These are phyloP conservation scores for Zosterops borbonicus DNA, from an alignment of 2,113 vertebrate genomes.

Conservation along the genomic window DNA sequence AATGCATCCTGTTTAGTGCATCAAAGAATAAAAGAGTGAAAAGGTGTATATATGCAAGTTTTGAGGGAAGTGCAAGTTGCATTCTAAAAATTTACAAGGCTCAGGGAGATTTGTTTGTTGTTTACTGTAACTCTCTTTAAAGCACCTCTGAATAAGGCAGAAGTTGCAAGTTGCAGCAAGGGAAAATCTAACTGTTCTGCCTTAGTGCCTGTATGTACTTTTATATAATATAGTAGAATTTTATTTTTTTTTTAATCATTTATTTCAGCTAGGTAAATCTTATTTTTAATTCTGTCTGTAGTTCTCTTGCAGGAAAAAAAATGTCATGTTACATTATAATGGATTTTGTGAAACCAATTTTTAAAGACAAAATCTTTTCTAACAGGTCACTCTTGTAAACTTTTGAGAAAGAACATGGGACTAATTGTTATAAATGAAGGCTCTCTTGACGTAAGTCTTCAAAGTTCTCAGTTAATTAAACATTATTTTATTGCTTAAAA, in stretches of 20 bases:
- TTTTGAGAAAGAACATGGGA: conserved; percentile 96
- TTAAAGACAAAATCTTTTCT: conserved; percentile 30
- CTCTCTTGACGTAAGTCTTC: conserved; percentile 87
- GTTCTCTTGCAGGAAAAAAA: neutral
- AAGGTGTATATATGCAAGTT: neutral
- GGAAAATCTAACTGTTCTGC: neutral
- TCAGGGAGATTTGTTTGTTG: neutral
- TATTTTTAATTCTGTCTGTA: neutral
- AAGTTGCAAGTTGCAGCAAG: neutral
- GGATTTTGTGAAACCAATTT: neutral
- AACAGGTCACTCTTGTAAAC: conserved; percentile 94
- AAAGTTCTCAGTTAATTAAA: neutral
- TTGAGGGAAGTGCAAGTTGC: neutral
- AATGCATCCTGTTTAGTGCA: neutral
- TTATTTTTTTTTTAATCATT: neutral
- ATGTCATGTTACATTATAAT: neutral
- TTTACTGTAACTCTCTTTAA: neutral
- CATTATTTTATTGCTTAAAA: neutral
- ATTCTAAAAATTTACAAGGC: neutral
- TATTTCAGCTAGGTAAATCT: neutral
- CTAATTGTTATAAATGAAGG: conserved; percentile 95
- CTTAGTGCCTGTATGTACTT: neutral
- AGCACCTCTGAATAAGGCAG: neutral
- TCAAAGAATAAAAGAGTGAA: neutral
- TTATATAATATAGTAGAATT: neutral